Evolutionary conservation across 2,888 invertebrate species (phyloP).

Genomic region (Carcina quercana): DNA sequence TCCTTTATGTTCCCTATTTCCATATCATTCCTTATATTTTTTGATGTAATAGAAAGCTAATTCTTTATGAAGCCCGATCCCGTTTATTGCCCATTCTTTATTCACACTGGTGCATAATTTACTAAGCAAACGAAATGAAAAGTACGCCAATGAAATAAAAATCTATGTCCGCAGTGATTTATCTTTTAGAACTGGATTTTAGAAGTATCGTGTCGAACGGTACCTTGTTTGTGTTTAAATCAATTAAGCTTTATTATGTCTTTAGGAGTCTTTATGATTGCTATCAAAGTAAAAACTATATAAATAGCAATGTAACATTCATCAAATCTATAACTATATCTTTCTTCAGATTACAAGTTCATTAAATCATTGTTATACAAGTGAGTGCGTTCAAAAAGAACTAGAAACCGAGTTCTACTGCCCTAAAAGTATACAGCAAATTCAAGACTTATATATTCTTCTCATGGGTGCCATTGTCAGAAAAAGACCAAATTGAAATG

Average conservation of each 20-base stretch:
- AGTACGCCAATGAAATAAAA: constrained; percentile 16
- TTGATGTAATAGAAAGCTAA: constrained; percentile 16
- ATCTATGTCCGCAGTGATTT: constrained; percentile 10
- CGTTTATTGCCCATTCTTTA: constrained; percentile 1
- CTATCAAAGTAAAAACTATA: too few species aligned
- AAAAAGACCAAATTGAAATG: too few species aligned
- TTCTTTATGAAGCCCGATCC: constrained; percentile 19
- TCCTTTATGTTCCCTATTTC: constrained; percentile 21
- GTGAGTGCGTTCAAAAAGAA: too few species aligned
- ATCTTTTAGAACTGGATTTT: constrained; percentile 13
- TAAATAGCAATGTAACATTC: too few species aligned
- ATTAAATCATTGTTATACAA: too few species aligned
- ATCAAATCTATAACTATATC: too few species aligned
- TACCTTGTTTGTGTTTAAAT: background rate
- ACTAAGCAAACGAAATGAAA: constrained; percentile 18
- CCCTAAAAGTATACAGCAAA: too few species aligned
- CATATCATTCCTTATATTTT: constrained; percentile 21
- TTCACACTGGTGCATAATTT: background rate
- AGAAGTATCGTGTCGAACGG: constrained; percentile 1
- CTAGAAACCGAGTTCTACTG: too few species aligned
- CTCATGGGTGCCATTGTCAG: too few species aligned
- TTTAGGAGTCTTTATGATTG: background rate
- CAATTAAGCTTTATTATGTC: constrained; percentile 1
- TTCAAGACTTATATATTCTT: too few species aligned
- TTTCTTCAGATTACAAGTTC: too few species aligned